Evolutionary conservation across 2,888 invertebrate species (phyloP).

Genomic region (Willowsia nigromaculata): DNA sequence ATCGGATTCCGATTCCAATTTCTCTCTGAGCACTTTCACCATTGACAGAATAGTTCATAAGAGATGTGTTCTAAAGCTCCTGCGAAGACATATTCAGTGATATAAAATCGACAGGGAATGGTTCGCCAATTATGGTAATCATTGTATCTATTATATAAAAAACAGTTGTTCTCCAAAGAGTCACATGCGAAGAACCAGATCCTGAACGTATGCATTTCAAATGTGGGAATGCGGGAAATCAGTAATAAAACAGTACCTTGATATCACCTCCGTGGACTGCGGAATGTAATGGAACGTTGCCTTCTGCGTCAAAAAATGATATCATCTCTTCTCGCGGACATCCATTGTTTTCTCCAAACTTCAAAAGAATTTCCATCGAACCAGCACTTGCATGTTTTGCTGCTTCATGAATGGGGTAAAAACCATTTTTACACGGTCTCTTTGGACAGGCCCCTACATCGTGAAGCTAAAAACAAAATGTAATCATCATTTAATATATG

Average conservation of each 20-base stretch:
- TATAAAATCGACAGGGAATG: no score
- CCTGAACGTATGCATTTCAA: background rate
- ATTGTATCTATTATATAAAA: no score
- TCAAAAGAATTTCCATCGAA: constrained; percentile 85
- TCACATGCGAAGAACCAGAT: no score
- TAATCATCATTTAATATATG: no score
- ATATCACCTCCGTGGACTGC: constrained; percentile 81
- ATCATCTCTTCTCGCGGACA: constrained; percentile 87
- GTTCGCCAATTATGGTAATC: no score
- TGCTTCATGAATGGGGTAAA: constrained; percentile 94
- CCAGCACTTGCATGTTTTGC: constrained; percentile 93
- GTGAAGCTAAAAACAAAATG: no score
- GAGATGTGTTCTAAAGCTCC: no score
- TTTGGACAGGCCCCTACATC: constrained; percentile 89
- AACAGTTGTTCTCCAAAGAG: no score
- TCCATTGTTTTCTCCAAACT: constrained; percentile 46
- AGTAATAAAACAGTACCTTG: constrained; percentile 79
- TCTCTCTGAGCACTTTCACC: background rate
- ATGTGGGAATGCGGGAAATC: background rate
- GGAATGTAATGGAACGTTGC: constrained; percentile 88
- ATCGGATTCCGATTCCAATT: background rate
- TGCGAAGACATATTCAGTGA: no score
- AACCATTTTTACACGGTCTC: constrained; percentile 91
- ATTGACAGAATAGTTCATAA: background rate
- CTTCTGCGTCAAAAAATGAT: constrained; percentile 91